Evolutionary conservation across 2,797 vertebrate species (phyloP).

Genomic region (Sphenodon punctatus): DNA sequence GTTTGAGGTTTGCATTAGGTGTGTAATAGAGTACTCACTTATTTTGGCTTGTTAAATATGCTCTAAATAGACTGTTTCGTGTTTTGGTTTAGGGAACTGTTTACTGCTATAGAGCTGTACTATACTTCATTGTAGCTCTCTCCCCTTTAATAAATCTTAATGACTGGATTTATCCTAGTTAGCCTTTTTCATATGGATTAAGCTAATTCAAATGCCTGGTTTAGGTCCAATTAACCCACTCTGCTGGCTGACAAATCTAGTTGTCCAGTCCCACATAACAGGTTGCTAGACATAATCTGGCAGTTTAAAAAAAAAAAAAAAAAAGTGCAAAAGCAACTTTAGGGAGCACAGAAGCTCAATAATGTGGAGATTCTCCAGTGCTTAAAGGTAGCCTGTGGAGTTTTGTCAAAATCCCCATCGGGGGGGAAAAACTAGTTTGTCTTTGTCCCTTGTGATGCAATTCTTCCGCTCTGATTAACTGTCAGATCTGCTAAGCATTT

Average conservation of each 20-base stretch:
- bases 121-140: slow-evolving; percentile 2
- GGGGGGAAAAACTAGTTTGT: slow-evolving; percentile 49
- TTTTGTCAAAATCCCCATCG: slow-evolving; percentile 49
- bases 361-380: slow-evolving; percentile 33
- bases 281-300: slow-evolving; percentile 49
- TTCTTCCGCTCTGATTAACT: slow-evolving; percentile 71
- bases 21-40: too few species aligned
- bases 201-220: slow-evolving; percentile 20
- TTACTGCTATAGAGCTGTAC: not conserved
- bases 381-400: slow-evolving; percentile 46
- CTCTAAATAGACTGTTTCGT: too few species aligned
- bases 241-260: slow-evolving; percentile 47
- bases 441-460: slow-evolving; percentile 62
- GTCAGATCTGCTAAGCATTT: slow-evolving; percentile 70
- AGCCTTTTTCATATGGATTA: slow-evolving; percentile 6
- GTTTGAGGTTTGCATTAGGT: too few species aligned
- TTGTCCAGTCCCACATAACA: slow-evolving; percentile 15
- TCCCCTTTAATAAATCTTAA: slow-evolving; percentile 1
- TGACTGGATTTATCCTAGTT: slow-evolving; percentile 23
- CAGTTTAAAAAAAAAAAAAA: slow-evolving; percentile 59
- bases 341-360: not conserved
- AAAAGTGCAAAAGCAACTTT: slow-evolving; percentile 48
- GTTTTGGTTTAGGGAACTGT: not conserved
- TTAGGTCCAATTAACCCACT: slow-evolving; percentile 24
- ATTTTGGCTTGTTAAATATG: too few species aligned